A percentile compares a stretch with the other conserved stretches of the same genome.
Evolutionary conservation across 2,113 vertebrate species (phyloP).

Genomic region (Todiramphus chloris): DNA sequence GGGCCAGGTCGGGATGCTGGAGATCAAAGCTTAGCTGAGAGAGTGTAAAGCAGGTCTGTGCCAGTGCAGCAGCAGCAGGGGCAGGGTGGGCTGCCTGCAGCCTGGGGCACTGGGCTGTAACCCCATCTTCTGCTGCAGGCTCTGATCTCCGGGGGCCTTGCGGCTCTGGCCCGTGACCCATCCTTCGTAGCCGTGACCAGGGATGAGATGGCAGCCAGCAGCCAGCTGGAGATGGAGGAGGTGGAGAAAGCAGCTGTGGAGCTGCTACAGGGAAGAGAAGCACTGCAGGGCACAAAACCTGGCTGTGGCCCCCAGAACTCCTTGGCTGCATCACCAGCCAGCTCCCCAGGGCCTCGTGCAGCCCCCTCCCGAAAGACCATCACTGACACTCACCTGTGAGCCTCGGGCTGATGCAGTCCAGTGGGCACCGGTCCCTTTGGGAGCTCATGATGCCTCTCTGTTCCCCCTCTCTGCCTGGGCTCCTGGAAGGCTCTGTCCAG

Average conservation of each 20-base stretch:
- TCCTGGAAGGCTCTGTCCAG: neutral
- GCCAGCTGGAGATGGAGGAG: constrained; percentile 72
- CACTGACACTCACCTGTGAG: neutral
- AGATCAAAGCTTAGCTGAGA: neutral
- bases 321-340: neutral
- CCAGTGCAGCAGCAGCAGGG: neutral
- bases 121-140: constrained; percentile 69
- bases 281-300: neutral
- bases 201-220: constrained; percentile 80
- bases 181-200: constrained; percentile 75
- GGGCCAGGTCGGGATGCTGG: neutral
- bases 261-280: constrained; percentile 72
- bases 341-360: neutral
- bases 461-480: neutral
- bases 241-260: constrained; percentile 77
- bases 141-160: constrained; percentile 77
- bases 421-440: neutral
- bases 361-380: neutral
- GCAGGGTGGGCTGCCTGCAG: neutral
- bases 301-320: neutral
- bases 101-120: neutral
- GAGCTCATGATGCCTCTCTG: neutral
- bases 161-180: constrained; percentile 73
- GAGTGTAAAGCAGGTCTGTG: neutral
- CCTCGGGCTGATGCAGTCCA: neutral